Base-by-base conservation (phyloP, 2,113 vertebrate genomes). In the Otocyon megalotis region DNA sequence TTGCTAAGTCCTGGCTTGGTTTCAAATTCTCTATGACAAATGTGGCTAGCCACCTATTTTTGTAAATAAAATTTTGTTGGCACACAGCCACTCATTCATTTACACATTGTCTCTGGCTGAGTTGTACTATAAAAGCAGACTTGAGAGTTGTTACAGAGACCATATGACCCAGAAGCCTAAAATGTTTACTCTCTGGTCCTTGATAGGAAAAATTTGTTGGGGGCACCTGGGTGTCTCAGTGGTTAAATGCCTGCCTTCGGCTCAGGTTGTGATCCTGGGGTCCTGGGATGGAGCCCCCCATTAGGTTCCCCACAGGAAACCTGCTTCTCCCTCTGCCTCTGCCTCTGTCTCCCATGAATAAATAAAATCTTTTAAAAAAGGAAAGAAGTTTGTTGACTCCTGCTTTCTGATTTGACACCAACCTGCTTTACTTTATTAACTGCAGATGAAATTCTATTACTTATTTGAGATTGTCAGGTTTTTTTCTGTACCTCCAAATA, bases 21-120 rank as follows among this genome's bases (percentile, higher is more conserved):
- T 65, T 54, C 56, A 74, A 58, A 86, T 79, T 37, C 90, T 90
- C 22, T 86, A 15, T 8, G 11, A 93, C 22, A 79, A 71, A 80
- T 85, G 62, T 80, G 14, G 28, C 50, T 79, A 56, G 35, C 48
- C 58, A 88, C 32, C 14, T 43, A 9, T 43, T 92, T 87, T 67
- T 71, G 6, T 17, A 71, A 94, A 79, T 54, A 88, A 89, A 92
- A 43, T 62, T 95, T 77, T 65, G 17, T 63, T 89, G 54, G 79
- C 14, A 43, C 48, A 84, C 6, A 79, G 43, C 8, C 77, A 56
- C 48, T 87, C n/a, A 62, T 87, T 72, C 37, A 74, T 53, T 87
- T 87, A 62, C 13, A 32, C 60, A 62, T 32, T 60, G n/a, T 89
- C 28, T 77, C 48, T 69, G 53, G 37, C 20, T 89, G 10, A 24